Base-by-base conservation (phyloP, 1,140 invertebrate species). In the Helicoverpa zea region DNA sequence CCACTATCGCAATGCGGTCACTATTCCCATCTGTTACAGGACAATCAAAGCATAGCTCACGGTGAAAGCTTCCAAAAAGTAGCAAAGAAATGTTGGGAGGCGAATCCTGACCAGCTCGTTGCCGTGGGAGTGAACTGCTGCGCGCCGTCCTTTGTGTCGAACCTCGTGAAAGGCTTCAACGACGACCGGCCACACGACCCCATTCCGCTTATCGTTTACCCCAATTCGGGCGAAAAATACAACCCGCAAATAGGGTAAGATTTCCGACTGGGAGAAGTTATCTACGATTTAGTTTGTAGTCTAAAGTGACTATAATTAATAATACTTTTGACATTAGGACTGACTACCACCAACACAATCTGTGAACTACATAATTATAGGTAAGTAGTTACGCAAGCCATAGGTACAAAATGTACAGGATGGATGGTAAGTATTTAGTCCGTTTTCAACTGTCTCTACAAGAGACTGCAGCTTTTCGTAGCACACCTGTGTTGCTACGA, bases 91-190 rank as follows among this genome's bases (percentile, higher is more conserved):
- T 97, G 96, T 92, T 98, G 96, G 95, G 95, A 95, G 79, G 90
- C 90, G 30, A 96, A 96, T 84, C 96, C 96, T 3, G 94, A 96
- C 16, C 97, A 98, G 91, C 95, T 98, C 51, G 94, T 97, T 51
- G 98, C 97, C 2, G 96, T 99, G 64, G 98, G 98, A 1, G 96
- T 98, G 0, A 99, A 99, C 92, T 99, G 98, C 92, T 96, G 98
- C 77, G 92, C 94, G 52, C 95, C 95, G 0, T 94, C 92, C n/a
- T 94, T 94, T 95, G 82, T 93, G 87, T 82, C 96, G 94, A 81
- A 89, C 47, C 94, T 98, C 23, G 87, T 98, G 61, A 93, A 94
- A 78, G 95, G 96, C 14, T 95, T 97, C 83, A 95, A 96, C 83
- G 93, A 93, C 74, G 92, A 95, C 61, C 90, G 94, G 78, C 91